Evolutionary conservation across 2,888 invertebrate species (phyloP), one percentile per base, ranked within the genome.

Genomic region (Hipparchia sbordonii): DNA sequence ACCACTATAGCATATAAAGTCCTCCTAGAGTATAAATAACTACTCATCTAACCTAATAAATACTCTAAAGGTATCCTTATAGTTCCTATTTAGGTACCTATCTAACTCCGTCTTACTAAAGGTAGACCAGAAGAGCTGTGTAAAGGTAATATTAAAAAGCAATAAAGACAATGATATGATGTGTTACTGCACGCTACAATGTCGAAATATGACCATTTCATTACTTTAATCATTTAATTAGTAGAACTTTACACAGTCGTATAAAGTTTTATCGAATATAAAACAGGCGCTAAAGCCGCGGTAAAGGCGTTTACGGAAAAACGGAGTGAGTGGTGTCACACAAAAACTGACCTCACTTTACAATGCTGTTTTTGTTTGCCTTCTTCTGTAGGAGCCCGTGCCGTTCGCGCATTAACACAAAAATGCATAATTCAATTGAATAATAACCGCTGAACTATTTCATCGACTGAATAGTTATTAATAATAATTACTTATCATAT

Each of bases 391-490:
- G 56, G 51, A 54, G 1, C 5, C 39, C 39, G 5, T 12, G 48
- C 63, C 45, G 12, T 62, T 52, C 45, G 62, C 63, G 63, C 51
- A 65, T 73, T 73, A 65, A 72, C 70, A 73, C 70, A 72, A 71
- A 62, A 65, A 75, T 75, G 71, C 67, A 68, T 73, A 67, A 39
- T 66, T 59, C 73, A 74, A 72, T 70, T 60, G 67, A 71, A 71
- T 72, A 71, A 74, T 68, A 70, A 57, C 59, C n/a, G n/a, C 39
- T 39, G 1, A 39, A 51, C 12, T 60, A 48, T 68, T 59, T 60
- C 13, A 60, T 56, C 48, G 23, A 23, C 59, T 59, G 12, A 12
- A 56, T 59, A 68, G 33, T 59, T 33, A 59, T 12, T 68, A 5
- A 48, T 13, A 48, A 5, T 13, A 6, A 51, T 45, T 56, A 12